A percentile compares a stretch with the other conserved stretches of the same genome.
phyloP scores from a whole-genome alignment of 30 jellyfish, hydroid and myxozoan genomes.

The Cassiopea andromeda region DNA sequence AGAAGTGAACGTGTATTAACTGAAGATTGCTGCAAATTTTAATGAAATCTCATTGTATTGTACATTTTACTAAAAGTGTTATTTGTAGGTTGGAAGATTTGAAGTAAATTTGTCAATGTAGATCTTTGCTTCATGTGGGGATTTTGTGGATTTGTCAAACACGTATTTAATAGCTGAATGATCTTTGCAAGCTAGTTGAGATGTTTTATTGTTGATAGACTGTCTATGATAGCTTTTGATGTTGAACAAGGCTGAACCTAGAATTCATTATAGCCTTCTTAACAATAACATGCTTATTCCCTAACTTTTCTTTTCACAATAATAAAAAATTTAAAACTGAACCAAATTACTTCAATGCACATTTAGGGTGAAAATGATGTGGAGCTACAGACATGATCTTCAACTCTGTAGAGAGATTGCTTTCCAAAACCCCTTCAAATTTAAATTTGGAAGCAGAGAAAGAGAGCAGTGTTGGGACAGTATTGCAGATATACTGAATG shows the following conservation, averaged over 20 bases:
- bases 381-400: constrained; percentile 21
- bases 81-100: not conserved
- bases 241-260: not conserved
- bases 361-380: constrained; percentile 4
- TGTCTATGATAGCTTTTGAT: not conserved
- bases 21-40: not conserved
- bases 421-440: not conserved
- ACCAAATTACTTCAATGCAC: not conserved
- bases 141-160: too few relatives aligned
- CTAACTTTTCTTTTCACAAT: not conserved
- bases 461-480: constrained; percentile 27
- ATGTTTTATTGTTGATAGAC: not conserved
- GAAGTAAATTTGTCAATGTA: not conserved
- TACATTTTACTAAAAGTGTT: not conserved
- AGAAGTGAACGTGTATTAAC: not conserved
- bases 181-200: not conserved
- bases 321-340: too few relatives aligned
- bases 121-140: not conserved
- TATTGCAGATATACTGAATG: constrained; percentile 17
- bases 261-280: not conserved
- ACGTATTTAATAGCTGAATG: too few relatives aligned
- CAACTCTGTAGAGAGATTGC: constrained; percentile 16
- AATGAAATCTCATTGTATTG: not conserved
- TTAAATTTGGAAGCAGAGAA: constrained; percentile 16
- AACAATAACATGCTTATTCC: not conserved